Base-by-base conservation (phyloP, 2,797 vertebrate genomes). In the Protonibea diacanthus region DNA sequence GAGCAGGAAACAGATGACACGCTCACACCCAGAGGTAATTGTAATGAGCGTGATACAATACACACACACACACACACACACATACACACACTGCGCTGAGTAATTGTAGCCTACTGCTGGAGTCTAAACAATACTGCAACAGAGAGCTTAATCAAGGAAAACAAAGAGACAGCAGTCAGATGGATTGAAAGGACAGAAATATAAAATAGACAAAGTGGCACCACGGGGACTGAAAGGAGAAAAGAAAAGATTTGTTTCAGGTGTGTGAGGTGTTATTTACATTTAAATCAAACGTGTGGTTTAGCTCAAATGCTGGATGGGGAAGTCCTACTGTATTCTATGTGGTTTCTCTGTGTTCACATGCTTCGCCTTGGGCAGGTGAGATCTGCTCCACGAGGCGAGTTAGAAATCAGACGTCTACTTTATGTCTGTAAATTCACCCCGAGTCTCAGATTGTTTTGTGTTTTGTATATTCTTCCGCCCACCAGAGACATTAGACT, bases 1-100 rank as follows among this genome's bases (percentile, higher is more conserved):
- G 83, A 87, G 72, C 89, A 82, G 77, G 78, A 86, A 86, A 81
- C 90, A 93, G 90, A 90, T 85, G 89, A 91, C 83, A 85, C 83
- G 76, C 78, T 80, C 88, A 49, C 85, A 88, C 89, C 84, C 87
- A 80, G 82, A 88, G 86, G 86, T 92, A 90, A 90, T 89, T 86
- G 87, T 89, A 90, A 92, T 90, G 86, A 90, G 86, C 2, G 72
- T 69, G 82, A 86, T 82, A 82, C 67, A 87, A 88, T 38, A 86
- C 74, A 72, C 82, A 82, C 59, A 91, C 81, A 72, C 82, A 82
- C 58, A 52, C 84, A 87, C 70, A 72, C 76, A 78, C 74, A 44
- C 47, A 63, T 29, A 57, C 47, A 38, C 51, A 84, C 80, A 74
- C 44, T 68, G 61, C 25, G 62, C 59, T 83, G 86, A 85, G 85